These are phyloP conservation scores for Aradophagus sp. DNA, from an alignment of 1,140 invertebrate species.

Conservation along the genomic window DNA sequence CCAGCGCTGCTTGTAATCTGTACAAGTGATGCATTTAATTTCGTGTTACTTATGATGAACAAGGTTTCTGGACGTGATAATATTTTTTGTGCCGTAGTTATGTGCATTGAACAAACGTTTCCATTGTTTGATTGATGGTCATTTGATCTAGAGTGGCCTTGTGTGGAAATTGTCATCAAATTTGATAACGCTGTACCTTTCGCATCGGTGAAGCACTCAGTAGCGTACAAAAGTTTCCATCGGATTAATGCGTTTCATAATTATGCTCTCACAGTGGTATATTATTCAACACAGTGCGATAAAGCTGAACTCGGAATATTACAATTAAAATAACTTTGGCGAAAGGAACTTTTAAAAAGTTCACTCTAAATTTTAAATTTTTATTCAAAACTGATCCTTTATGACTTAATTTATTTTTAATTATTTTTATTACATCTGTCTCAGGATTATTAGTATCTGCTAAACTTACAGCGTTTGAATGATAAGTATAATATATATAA, in stretches of 20 bases:
- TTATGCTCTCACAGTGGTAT: background rate
- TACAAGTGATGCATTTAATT: conserved; percentile 24
- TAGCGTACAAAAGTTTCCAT: conserved; percentile 13
- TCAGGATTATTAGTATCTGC: no score
- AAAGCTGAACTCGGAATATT: no score
- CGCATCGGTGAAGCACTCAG: conserved; percentile 3
- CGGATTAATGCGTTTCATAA: conserved; percentile 9
- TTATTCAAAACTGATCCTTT: no score
- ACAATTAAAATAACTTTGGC: no score
- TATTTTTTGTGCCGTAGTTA: conserved; percentile 24
- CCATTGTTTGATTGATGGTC: conserved; percentile 36
- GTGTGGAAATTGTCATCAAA: conserved; percentile 33
- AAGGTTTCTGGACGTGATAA: conserved; percentile 46
- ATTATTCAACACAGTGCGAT: background rate
- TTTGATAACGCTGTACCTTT: conserved; percentile 23
- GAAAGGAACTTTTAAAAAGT: no score
- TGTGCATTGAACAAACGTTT: conserved; percentile 31
- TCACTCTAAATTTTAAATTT: no score
- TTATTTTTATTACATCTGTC: no score
- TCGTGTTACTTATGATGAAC: conserved; percentile 42
- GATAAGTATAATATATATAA: no score
- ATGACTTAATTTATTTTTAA: no score
- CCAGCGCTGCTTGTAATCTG: conserved; percentile 1
- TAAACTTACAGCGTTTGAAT: no score
- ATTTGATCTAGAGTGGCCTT: conserved; percentile 31